Conservation (phyloP, 2,113 vertebrate species). For the Podocnemis expansa region DNA sequence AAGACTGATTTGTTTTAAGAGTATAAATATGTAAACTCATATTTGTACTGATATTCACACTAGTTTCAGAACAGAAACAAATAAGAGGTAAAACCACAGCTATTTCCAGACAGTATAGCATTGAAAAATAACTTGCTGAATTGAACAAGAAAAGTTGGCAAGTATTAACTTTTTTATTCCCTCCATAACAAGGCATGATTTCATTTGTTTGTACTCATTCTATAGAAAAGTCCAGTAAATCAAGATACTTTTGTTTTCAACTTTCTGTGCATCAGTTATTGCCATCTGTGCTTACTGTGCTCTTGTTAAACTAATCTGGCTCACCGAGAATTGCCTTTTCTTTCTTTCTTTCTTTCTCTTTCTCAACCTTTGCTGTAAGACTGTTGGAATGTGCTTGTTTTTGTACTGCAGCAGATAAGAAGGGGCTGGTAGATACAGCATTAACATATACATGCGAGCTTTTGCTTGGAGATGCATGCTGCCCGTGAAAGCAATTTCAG, state of each 20-base stretch:
- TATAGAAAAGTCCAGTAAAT: background rate
- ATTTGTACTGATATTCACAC: constrained; percentile 71
- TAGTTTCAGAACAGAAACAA: constrained; percentile 71
- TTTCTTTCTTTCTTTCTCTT: constrained; percentile 27
- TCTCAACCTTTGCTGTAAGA: constrained; percentile 63
- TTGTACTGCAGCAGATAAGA: constrained; percentile 65
- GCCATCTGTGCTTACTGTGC: constrained; percentile 58
- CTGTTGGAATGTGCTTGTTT: constrained; percentile 70
- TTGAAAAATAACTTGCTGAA: constrained; percentile 76
- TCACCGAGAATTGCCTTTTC: constrained; percentile 69
- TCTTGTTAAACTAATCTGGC: constrained; percentile 71
- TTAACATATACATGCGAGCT: constrained; percentile 73
- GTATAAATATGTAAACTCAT: constrained; percentile 61
- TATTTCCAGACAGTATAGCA: constrained; percentile 71
- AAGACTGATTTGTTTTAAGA: constrained; percentile 11
- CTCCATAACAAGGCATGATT: constrained; percentile 84
- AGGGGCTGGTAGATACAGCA: constrained; percentile 71
- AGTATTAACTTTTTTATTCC: constrained; percentile 81
- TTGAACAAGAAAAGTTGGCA: constrained; percentile 84
- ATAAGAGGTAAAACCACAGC: constrained; percentile 65
- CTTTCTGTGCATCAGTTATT: constrained; percentile 64
- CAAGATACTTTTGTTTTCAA: constrained; percentile 43
- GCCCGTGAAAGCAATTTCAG: constrained; percentile 57
- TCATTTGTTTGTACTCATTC: constrained; percentile 71
- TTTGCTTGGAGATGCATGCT: constrained; percentile 85